Percentiles rank a stretch among this genome's conserved stretches.
Evolutionary conservation across 2,888 invertebrate species (phyloP).

Genomic region (Scaptomyza parva): DNA sequence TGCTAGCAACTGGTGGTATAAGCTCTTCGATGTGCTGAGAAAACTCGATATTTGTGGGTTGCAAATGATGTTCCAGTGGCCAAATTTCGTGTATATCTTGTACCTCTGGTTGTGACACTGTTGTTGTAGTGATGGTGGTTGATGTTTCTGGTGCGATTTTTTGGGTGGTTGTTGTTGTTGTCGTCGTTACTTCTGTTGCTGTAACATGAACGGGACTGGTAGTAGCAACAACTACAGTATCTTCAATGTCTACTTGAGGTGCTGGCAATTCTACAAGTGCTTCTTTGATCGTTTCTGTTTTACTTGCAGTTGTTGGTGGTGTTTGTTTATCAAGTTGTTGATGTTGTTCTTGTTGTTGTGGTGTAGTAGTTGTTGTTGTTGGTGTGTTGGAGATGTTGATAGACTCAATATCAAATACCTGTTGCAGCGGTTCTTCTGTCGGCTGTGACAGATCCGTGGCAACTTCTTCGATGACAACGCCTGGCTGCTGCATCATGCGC

Average conservation of each 20-base stretch:
- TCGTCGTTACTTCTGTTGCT: constrained; percentile 62
- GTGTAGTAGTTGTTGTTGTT: constrained; percentile 57
- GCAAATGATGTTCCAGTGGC: constrained; percentile 83
- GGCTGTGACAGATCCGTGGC: constrained; percentile 68
- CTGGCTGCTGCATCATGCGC: constrained; percentile 79
- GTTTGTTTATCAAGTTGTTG: constrained; percentile 72
- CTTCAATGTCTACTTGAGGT: constrained; percentile 83
- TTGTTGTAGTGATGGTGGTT: constrained; percentile 40
- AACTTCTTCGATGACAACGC: constrained; percentile 81
- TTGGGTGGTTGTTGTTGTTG: constrained; percentile 36
- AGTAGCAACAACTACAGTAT: constrained; percentile 75
- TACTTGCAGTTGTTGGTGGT: constrained; percentile 49
- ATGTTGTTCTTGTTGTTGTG: constrained; percentile 66
- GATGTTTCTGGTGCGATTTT: constrained; percentile 21
- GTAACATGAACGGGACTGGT: constrained; percentile 80
- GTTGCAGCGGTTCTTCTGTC: constrained; percentile 70
- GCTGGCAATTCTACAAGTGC: constrained; percentile 84
- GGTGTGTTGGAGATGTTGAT: constrained; percentile 69
- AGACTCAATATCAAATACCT: constrained; percentile 85
- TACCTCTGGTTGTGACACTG: constrained; percentile 51
- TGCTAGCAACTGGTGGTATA: constrained; percentile 31
- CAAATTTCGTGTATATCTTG: constrained; percentile 83
- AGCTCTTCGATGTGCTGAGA: constrained; percentile 74
- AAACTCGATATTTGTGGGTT: constrained; percentile 80
- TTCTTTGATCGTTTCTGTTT: constrained; percentile 83